phyloP scores from a whole-genome alignment of 2,113 vertebrate genomes.

The Pelecanoides urinatrix region DNA sequence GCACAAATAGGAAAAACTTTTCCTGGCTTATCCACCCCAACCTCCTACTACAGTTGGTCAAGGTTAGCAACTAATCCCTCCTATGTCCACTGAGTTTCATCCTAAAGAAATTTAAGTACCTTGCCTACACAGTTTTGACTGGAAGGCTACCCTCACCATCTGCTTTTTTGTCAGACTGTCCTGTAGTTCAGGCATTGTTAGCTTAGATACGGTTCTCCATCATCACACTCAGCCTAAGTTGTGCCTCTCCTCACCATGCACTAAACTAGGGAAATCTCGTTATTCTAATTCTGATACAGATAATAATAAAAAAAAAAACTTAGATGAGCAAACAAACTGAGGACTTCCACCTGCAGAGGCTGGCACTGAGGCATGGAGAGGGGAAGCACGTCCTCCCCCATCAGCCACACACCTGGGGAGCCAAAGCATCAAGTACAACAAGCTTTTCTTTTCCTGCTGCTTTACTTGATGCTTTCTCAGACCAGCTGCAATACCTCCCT shows the following conservation, averaged over 20 bases:
- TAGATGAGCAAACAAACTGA: not conserved
- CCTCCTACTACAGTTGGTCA: not conserved
- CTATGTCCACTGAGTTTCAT: not conserved
- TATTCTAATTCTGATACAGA: not conserved
- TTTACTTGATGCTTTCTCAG: not conserved
- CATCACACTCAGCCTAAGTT: not conserved
- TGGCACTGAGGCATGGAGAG: not conserved
- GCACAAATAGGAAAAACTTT: not conserved
- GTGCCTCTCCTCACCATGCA: not conserved
- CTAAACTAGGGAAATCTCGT: not conserved
- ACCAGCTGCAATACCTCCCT: not conserved
- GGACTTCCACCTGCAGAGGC: not conserved
- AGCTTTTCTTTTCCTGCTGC: conserved; percentile 8
- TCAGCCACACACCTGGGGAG: not conserved
- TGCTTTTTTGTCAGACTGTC: not conserved
- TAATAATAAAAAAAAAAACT: not conserved
- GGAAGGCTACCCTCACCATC: not conserved
- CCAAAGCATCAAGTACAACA: not conserved
- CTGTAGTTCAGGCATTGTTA: not conserved
- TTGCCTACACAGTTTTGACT: not conserved
- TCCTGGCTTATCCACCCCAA: not conserved
- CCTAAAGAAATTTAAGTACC: not conserved
- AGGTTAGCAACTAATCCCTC: not conserved
- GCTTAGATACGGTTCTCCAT: not conserved
- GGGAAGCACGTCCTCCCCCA: not conserved